Percentiles rank a stretch among this genome's conserved stretches.
These are phyloP conservation scores for Physella acuta DNA, from an alignment of 1,140 invertebrate genomes.

Conservation along the genomic window DNA sequence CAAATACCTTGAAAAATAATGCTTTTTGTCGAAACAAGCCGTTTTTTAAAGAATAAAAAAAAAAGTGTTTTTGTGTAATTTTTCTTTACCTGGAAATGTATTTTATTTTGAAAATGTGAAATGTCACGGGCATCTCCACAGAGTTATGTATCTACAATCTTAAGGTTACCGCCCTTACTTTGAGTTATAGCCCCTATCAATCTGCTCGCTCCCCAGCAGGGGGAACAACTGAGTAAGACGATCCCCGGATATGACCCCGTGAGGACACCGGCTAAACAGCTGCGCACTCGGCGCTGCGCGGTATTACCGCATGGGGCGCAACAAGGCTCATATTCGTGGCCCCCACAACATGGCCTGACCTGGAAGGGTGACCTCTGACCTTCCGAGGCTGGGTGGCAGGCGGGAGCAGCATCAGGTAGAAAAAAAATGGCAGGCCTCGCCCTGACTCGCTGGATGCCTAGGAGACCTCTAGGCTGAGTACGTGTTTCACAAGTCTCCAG, in stretches of 20 bases:
- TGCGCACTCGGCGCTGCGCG: slow-evolving; percentile 6
- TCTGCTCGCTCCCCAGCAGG: background rate
- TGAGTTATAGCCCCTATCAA: background rate
- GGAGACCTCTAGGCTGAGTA: too few relatives aligned
- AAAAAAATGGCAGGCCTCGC: too few relatives aligned
- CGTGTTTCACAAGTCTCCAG: too few relatives aligned
- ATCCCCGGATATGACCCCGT: slow-evolving; percentile 16
- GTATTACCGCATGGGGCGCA: slow-evolving; percentile 8
- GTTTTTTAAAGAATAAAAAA: too few relatives aligned
- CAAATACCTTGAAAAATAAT: too few relatives aligned
- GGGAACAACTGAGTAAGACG: slow-evolving; percentile 4
- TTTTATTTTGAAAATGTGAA: too few relatives aligned
- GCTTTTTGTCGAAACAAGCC: too few relatives aligned
- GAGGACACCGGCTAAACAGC: slow-evolving; percentile 4
- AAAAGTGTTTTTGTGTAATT: too few relatives aligned
- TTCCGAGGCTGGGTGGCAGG: slow-evolving; percentile 5
- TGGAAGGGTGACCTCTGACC: background rate
- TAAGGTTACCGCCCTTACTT: background rate
- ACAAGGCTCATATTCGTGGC: slow-evolving; percentile 13
- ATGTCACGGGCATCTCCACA: too few relatives aligned
- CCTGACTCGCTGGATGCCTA: too few relatives aligned
- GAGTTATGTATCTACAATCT: too few relatives aligned
- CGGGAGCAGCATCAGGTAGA: background rate
- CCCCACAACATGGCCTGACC: slow-evolving; percentile 16
- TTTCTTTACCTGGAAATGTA: too few relatives aligned